Evolutionary conservation across 1,140 invertebrate species (phyloP).

Genomic region (Argopecten irradians): DNA sequence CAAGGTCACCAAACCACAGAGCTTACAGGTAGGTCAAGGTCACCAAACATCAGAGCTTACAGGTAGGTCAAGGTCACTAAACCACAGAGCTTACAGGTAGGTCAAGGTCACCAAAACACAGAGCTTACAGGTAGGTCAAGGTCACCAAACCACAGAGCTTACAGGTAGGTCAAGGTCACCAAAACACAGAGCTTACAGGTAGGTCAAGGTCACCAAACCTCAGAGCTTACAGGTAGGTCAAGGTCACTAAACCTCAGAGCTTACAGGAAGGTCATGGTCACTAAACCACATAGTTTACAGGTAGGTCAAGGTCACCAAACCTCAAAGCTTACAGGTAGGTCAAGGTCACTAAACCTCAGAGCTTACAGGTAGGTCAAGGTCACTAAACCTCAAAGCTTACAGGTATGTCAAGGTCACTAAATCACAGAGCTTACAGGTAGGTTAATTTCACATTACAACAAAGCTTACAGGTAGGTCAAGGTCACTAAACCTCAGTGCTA

Average conservation of each 20-base stretch:
- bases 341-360: constrained; percentile 66
- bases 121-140: background rate
- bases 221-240: constrained; percentile 69
- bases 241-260: constrained; percentile 60
- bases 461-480: constrained; percentile 73
- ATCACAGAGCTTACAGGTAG: constrained; percentile 67
- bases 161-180: constrained; percentile 25
- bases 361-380: constrained; percentile 63
- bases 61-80: constrained; percentile 63
- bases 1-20: constrained; percentile 65
- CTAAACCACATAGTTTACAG: background rate
- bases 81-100: constrained; percentile 72
- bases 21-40: constrained; percentile 63
- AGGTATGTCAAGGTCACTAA: constrained; percentile 29
- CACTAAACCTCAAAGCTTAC: background rate
- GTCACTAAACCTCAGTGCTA: constrained; percentile 63
- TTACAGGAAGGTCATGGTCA: constrained; percentile 69
- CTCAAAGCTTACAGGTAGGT: constrained; percentile 67
- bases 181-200: constrained; percentile 67
- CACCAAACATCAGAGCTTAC: constrained; percentile 71
- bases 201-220: constrained; percentile 60
- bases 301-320: constrained; percentile 53
- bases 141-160: background rate
- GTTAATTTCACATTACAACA: constrained; percentile 62
- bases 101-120: background rate